Evolutionary conservation across 2,113 vertebrate genomes (phyloP).

Genomic region (Abramis brama): DNA sequence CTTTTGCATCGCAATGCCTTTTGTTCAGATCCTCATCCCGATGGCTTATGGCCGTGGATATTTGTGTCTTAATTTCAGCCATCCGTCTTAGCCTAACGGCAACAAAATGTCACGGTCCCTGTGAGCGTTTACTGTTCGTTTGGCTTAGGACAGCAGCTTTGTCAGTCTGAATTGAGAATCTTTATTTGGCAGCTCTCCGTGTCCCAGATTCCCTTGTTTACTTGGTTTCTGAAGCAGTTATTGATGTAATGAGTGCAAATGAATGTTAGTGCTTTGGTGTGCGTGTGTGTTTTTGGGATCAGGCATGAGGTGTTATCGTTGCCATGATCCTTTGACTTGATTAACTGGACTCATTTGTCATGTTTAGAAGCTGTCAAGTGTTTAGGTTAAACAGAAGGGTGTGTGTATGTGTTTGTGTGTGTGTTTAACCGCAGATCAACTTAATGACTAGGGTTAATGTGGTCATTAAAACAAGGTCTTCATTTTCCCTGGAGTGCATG

Average conservation of each 20-base stretch:
- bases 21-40: constrained; percentile 23
- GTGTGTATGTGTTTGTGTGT: constrained; percentile 22
- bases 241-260: constrained; percentile 45
- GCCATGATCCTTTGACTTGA: constrained; percentile 43
- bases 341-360: constrained; percentile 51
- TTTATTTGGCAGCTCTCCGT: constrained; percentile 26
- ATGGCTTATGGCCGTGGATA: not conserved
- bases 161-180: constrained; percentile 33
- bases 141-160: constrained; percentile 26
- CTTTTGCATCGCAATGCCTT: not conserved
- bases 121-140: constrained; percentile 22
- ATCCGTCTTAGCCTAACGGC: constrained; percentile 25
- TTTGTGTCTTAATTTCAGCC: constrained; percentile 22
- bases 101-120: constrained; percentile 31
- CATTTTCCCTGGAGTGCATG: constrained; percentile 10
- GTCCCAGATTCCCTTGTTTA: constrained; percentile 43
- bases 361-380: constrained; percentile 43
- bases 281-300: constrained; percentile 39
- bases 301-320: constrained; percentile 30
- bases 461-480: constrained; percentile 51
- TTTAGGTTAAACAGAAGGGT: constrained; percentile 30
- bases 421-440: constrained; percentile 37
- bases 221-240: constrained; percentile 37
- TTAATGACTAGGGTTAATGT: constrained; percentile 53
- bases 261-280: constrained; percentile 33